Base-by-base conservation (phyloP, 2,888 invertebrate genomes). In the Limnephilus marmoratus region DNA sequence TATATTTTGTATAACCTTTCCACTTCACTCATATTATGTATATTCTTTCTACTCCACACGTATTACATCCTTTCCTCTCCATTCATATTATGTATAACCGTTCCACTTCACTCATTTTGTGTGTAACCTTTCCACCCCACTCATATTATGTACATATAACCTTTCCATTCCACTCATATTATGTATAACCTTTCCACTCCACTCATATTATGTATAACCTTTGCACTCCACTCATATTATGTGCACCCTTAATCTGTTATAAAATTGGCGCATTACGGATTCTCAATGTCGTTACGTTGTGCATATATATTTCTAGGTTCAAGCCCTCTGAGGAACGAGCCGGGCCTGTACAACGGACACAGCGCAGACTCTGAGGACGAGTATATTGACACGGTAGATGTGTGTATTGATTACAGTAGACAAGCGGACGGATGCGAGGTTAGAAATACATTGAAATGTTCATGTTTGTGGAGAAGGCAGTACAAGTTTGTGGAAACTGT, bases 341-440 rank as follows among this genome's bases (percentile, higher is more conserved):
- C 53, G 95, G 95, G 13, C 0, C 80, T 37, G 24, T 95, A 95
- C 93, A 95, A 95, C 94, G 95, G 95, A 91, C 95, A 95, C 93
- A 94, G 95, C 24, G 97, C 97, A 94, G 97, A 97, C 94, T 97
- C 97, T 86, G 97, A 97, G 94, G 98, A 98, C 94, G 98, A 98
- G 95, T 98, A 97, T 95, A 98, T 97, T 92, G 98, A 98, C 95
- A 98, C 98, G 24, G 97, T 98, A 93, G 98, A 98, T 95, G 97
- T 98, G 95, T 95, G 95, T 95, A 88, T 90, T 83, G 37, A 15
- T 83, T 83, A 83, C 83, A 34, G 83, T 34, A 83, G 83, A 37
- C n/a, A n/a, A 83, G 83, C 18, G 34, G 83, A 83, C 83, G 83
- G 37, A 83, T 37, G 37, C 1, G 31, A 37, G 68, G 68, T 68